Base-by-base conservation (phyloP, 2,888 invertebrate species). In the Listrodromus nycthemerus region DNA sequence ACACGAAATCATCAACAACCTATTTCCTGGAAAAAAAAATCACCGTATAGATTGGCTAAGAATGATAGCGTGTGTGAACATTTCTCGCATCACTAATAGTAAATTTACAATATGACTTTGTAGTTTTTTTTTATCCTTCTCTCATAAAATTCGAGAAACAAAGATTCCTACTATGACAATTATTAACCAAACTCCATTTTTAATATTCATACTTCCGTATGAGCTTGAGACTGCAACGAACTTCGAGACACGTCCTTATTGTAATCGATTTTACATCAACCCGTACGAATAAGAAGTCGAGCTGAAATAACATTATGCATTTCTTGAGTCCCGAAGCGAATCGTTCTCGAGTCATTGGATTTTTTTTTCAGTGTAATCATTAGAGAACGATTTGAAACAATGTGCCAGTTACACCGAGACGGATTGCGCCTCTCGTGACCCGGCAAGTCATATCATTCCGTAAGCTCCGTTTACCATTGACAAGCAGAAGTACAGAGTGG, bases 361-460 rank as follows among this genome's bases (percentile, higher is more conserved):
- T 2, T 50, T n/a, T n/a, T n/a, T 50, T 19, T 37, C 37, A 37
- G 37, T 16, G 50, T 21, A 70, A 78, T 78, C 24, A 48, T 63
- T 70, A 48, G 48, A 16, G 61, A 70, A 7, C 55, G 27, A 21
- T 55, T 83, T 33, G 27, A 82, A 76, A 86, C 86, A 78, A 86
- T 84, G 77, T 71, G 67, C 55, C 76, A 80, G 82, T 77, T 81
- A 78, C 16, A 69, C 58, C 55, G 58, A 55, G 78, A 80, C 78
- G 85, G 85, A 85, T 87, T 85, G 70, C 77, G 61, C 21, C 70
- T 37, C 48, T 48, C 67, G 58, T 58, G 78, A 66, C 74, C 50
- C 50, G 41, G 52, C 41, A 37, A 30, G 45, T 75, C 80, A 63
- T 63, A 75, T 65, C 24, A 52, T 74, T 67, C 61, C 55, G 65